Evolutionary conservation across 1,140 invertebrate species (phyloP).

Genomic region (Lineus longissimus): DNA sequence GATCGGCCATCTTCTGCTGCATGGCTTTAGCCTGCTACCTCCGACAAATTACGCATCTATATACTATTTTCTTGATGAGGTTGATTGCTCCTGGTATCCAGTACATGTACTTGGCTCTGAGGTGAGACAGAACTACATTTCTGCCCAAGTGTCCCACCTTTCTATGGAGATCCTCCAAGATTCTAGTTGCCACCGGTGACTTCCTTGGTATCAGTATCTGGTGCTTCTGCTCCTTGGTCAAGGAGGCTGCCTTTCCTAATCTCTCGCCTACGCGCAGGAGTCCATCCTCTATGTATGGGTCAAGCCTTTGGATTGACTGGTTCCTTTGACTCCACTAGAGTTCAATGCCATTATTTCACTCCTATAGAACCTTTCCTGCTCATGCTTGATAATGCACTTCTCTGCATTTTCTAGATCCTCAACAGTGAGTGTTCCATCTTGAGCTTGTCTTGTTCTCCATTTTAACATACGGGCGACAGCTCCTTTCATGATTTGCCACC

Average conservation of each 20-base stretch:
- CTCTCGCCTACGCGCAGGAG: not conserved
- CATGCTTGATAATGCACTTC: not conserved
- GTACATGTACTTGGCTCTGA: not conserved
- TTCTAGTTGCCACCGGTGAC: not conserved
- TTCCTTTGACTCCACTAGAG: no score
- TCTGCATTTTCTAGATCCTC: no score
- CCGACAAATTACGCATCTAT: no score
- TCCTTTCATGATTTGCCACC: not conserved
- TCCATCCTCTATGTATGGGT: not conserved
- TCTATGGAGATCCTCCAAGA: not conserved
- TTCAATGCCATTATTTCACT: not conserved
- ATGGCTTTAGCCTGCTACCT: no score
- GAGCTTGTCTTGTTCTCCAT: not conserved
- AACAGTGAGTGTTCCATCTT: no score
- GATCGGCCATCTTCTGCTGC: no score
- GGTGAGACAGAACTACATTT: not conserved
- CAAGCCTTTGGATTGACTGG: not conserved
- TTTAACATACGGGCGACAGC: not conserved
- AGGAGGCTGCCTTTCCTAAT: not conserved
- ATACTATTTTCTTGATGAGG: no score
- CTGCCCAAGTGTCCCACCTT: not conserved
- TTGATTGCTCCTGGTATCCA: not conserved
- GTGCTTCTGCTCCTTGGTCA: not conserved
- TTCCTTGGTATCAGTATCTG: constrained; percentile 6
- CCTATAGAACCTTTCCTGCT: not conserved